These are phyloP conservation scores for Drosophila paracracens DNA, from an alignment of 2,888 invertebrate species.

Conservation along the genomic window DNA sequence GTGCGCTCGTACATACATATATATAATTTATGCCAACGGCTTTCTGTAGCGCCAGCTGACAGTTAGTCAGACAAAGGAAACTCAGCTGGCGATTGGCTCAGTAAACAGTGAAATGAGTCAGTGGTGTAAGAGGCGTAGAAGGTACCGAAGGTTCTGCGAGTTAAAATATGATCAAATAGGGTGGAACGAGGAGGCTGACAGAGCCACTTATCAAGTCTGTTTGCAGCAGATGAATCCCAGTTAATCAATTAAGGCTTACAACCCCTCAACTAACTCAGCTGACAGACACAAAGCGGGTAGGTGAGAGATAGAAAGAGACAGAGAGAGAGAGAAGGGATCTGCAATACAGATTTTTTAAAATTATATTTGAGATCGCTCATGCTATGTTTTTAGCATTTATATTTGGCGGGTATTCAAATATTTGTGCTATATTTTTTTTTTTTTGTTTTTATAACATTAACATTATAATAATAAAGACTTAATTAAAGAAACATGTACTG, in stretches of 20 bases:
- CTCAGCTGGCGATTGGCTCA: slow-evolving; percentile 50
- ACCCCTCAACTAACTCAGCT: slow-evolving; percentile 11
- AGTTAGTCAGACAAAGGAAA: slow-evolving; percentile 50
- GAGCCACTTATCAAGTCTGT: slow-evolving; percentile 22
- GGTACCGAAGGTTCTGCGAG: slow-evolving; percentile 11
- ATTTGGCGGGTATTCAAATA: not conserved
- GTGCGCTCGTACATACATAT: slow-evolving; percentile 32
- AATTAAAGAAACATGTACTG: not conserved
- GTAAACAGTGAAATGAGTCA: slow-evolving; percentile 49
- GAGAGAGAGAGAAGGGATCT: not conserved
- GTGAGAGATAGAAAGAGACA: not conserved
- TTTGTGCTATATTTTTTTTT: not conserved
- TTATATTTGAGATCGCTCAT: not conserved
- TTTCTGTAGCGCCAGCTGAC: slow-evolving; percentile 73
- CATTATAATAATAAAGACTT: not conserved
- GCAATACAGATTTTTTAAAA: not conserved
- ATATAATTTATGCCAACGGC: slow-evolving; percentile 68
- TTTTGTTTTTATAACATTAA: not conserved
- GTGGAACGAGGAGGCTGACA: slow-evolving; percentile 11
- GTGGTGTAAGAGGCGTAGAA: slow-evolving; percentile 12
- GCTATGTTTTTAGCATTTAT: not conserved
- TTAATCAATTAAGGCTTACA: slow-evolving; percentile 28
- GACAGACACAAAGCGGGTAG: not conserved
- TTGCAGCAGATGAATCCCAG: slow-evolving; percentile 8
- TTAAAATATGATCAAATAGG: slow-evolving; percentile 19